phyloP scores from a whole-genome alignment of 64 coral and sea anemone genomes.

The Montipora efflorescens region DNA sequence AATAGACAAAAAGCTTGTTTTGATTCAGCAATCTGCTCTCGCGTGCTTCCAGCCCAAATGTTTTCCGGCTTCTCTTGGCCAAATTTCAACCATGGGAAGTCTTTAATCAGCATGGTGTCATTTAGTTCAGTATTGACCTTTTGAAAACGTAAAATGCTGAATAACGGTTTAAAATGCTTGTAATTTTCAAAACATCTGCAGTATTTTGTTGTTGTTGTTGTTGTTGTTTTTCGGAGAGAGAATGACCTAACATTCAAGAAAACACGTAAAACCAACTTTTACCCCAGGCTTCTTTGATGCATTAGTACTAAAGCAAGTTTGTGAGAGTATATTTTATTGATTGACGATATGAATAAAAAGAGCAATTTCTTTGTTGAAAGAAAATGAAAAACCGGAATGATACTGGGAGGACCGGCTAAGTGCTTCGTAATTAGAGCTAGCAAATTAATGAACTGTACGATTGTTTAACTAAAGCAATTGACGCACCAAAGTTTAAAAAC shows the following conservation, averaged over 20 bases:
- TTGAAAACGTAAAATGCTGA: background rate
- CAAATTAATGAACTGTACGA: background rate
- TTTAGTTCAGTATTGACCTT: background rate
- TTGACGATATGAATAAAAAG: background rate
- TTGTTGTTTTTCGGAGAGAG: background rate
- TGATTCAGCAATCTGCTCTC: background rate
- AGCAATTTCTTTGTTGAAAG: background rate
- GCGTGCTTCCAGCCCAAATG: background rate
- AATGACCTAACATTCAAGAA: too few relatives aligned
- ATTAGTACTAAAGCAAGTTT: background rate
- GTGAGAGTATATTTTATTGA: background rate
- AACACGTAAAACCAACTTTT: background rate
- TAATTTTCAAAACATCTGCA: background rate
- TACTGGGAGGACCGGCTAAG: background rate
- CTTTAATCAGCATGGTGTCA: background rate
- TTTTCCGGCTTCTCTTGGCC: background rate
- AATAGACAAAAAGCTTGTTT: background rate
- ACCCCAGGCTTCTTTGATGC: too few relatives aligned
- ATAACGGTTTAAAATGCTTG: background rate
- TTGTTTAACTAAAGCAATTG: background rate
- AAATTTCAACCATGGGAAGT: background rate
- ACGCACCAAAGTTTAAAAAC: background rate
- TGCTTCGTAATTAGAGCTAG: background rate
- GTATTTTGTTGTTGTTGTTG: background rate
- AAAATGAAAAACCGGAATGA: background rate